A percentile compares a stretch with the other conserved stretches of the same genome.
Evolutionary conservation across 2,113 vertebrate species (phyloP).

Genomic region (Etheostoma spectabile): DNA sequence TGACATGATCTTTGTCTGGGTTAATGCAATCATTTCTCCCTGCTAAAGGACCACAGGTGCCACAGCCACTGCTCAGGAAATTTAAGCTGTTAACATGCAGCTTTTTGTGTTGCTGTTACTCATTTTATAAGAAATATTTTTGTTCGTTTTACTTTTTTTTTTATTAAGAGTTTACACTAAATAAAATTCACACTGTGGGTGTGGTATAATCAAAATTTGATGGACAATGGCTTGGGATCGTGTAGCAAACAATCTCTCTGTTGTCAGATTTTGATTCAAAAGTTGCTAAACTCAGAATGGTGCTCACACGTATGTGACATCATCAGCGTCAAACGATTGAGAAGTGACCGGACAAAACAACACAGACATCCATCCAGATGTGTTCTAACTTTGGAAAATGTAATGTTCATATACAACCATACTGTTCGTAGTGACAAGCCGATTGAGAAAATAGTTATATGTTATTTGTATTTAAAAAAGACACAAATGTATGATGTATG

Average conservation of each 20-base stretch:
- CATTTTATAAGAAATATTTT: background rate
- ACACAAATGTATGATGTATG: background rate
- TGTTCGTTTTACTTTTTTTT: no score
- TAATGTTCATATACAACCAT: background rate
- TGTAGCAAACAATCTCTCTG: background rate
- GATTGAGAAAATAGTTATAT: background rate
- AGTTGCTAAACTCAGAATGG: background rate
- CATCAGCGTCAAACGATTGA: background rate
- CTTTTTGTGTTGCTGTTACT: background rate
- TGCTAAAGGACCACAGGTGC: slow-evolving; percentile 50
- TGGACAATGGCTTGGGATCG: background rate
- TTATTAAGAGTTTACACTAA: background rate
- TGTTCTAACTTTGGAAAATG: background rate
- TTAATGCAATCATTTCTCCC: slow-evolving; percentile 60
- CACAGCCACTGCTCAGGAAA: background rate
- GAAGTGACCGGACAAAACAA: background rate
- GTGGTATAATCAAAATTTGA: background rate
- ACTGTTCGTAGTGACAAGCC: background rate
- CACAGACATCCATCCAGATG: background rate
- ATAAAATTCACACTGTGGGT: background rate
- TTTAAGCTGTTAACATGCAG: background rate
- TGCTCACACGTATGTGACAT: background rate
- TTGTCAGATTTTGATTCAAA: background rate
- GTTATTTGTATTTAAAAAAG: background rate
- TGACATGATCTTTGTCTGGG: slow-evolving; percentile 39